phyloP scores from a whole-genome alignment of 2,888 invertebrate genomes.

The Mechanitis mazaeus region DNA sequence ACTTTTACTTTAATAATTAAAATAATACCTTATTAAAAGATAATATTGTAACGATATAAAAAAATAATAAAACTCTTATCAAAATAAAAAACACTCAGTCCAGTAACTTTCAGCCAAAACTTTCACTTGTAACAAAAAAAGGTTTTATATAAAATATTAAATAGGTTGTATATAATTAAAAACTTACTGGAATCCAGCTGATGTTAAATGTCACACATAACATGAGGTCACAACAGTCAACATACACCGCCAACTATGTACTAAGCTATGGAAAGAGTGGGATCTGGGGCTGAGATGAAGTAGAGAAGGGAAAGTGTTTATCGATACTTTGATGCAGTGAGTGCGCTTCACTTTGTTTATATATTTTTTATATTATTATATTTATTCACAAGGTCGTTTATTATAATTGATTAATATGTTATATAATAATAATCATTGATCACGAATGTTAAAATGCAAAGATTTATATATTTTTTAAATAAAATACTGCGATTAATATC shows the following conservation, averaged over 20 bases:
- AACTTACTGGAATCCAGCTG: slow-evolving; percentile 25
- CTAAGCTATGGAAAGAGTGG: slow-evolving; percentile 27
- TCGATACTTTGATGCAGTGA: slow-evolving; percentile 28
- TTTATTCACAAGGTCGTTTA: too few relatives aligned
- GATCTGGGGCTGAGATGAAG: slow-evolving; percentile 32
- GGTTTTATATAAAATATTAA: neutral
- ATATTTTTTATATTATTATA: too few relatives aligned
- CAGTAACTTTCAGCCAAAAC: slow-evolving; percentile 1
- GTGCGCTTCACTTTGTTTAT: too few relatives aligned
- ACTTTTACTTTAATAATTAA: too few relatives aligned
- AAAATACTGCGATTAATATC: too few relatives aligned
- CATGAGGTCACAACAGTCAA: slow-evolving; percentile 24
- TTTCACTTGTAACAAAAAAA: slow-evolving; percentile 13
- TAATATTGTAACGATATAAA: too few relatives aligned
- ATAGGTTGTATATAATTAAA: slow-evolving; percentile 12
- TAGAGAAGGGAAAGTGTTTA: slow-evolving; percentile 24
- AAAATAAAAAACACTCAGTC: slow-evolving; percentile 4
- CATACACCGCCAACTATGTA: slow-evolving; percentile 24
- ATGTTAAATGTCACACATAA: slow-evolving; percentile 18
- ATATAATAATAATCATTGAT: too few relatives aligned
- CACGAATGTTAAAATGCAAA: too few relatives aligned
- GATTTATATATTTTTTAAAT: too few relatives aligned
- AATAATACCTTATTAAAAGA: too few relatives aligned
- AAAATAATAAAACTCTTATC: neutral
- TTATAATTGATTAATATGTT: too few relatives aligned